A percentile compares a stretch with the other conserved stretches of the same genome.
Conservation (phyloP, 2,888 invertebrate species). For the Archips xylosteana region DNA sequence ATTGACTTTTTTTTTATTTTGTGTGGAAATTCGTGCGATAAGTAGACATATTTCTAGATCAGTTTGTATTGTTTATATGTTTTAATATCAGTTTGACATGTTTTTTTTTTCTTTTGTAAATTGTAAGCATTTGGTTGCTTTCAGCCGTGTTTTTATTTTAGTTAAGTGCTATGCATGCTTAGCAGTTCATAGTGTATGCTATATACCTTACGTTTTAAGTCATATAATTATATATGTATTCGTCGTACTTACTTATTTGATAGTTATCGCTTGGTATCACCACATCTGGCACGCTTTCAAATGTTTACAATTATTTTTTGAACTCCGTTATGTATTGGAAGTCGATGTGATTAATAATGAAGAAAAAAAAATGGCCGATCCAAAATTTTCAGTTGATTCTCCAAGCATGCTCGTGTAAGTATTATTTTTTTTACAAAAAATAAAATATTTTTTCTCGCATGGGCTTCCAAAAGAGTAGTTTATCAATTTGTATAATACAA, state of each 20-base stretch:
- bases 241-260: constrained; percentile 83
- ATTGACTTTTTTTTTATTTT: constrained; percentile 32
- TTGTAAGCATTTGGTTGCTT: constrained; percentile 86
- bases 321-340: constrained; percentile 68
- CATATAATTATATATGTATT: constrained; percentile 75
- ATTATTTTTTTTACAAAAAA: constrained; percentile 9
- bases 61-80: constrained; percentile 49
- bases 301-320: constrained; percentile 81
- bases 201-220: constrained; percentile 71
- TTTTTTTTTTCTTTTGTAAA: constrained; percentile 78
- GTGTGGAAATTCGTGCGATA: constrained; percentile 47
- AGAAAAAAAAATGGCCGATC: constrained; percentile 3
- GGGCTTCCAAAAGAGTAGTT: constrained; percentile 67
- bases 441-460: constrained; percentile 52
- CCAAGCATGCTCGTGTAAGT: not conserved
- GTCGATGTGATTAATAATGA: constrained; percentile 63
- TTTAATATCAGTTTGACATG: constrained; percentile 55
- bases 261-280: constrained; percentile 74
- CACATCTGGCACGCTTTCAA: constrained; percentile 84
- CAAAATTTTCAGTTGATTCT: constrained; percentile 2
- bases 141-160: constrained; percentile 66
- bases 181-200: constrained; percentile 83
- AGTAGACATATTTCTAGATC: constrained; percentile 55
- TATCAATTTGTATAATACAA: constrained; percentile 67
- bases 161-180: constrained; percentile 83